Conservation (phyloP, 1,140 invertebrate genomes). For the Pollicipes pollicipes region DNA sequence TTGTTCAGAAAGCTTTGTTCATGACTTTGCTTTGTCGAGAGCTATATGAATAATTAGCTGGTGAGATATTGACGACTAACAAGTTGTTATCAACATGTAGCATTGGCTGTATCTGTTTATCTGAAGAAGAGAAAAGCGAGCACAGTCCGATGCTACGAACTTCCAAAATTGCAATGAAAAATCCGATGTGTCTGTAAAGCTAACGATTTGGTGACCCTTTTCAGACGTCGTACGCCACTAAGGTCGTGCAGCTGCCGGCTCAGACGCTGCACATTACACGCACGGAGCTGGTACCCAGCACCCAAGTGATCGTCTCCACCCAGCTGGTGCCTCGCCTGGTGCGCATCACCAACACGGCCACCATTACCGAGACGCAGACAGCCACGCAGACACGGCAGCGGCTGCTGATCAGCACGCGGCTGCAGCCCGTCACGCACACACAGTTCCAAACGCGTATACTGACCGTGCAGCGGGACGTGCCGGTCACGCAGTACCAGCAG, state of each 20-base stretch:
- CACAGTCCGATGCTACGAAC: too few relatives aligned
- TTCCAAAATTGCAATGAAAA: too few relatives aligned
- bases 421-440: neutral
- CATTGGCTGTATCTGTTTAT: too few relatives aligned
- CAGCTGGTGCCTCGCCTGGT: neutral
- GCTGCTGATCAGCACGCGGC: neutral
- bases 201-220: too few relatives aligned
- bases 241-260: neutral
- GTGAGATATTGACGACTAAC: too few relatives aligned
- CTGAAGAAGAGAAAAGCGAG: too few relatives aligned
- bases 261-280: neutral
- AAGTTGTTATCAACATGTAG: too few relatives aligned
- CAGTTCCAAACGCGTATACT: neutral
- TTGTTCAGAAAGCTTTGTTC: too few relatives aligned
- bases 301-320: neutral
- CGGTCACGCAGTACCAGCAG: neutral
- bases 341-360: neutral
- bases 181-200: too few relatives aligned
- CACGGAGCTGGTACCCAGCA: neutral
- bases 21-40: too few relatives aligned
- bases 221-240: neutral
- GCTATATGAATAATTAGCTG: too few relatives aligned
- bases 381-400: neutral
- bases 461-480: neutral
- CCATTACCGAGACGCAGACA: neutral